Conservation (phyloP, 2,113 vertebrate species). For the Orcinus orca region DNA sequence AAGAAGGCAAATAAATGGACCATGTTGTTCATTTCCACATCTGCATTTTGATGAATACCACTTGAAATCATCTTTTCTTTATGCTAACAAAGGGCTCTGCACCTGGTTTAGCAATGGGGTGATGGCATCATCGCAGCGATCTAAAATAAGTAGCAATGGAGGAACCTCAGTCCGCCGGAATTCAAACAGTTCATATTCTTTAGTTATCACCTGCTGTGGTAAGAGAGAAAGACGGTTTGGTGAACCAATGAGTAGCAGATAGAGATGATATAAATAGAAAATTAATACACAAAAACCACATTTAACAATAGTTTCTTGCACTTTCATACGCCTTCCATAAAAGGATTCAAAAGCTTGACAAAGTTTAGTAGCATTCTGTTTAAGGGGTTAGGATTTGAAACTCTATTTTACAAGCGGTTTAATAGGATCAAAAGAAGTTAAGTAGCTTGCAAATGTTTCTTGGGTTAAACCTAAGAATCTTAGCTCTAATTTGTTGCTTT, state of each 20-base stretch:
- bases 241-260: background rate
- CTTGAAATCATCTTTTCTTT: background rate
- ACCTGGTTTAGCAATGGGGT: conserved; percentile 91
- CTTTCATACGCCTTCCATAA: background rate
- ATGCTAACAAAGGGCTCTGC: background rate
- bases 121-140: conserved; percentile 95
- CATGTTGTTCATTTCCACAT: background rate
- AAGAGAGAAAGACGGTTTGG: background rate
- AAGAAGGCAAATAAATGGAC: background rate
- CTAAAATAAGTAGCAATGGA: conserved; percentile 93
- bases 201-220: conserved; percentile 95
- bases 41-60: background rate
- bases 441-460: conserved; percentile 11
- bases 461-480: conserved; percentile 11
- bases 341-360: conserved; percentile 20
- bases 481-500: conserved; percentile 1
- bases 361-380: background rate
- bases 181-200: conserved; percentile 97
- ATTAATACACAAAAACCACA: background rate
- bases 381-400: conserved; percentile 39
- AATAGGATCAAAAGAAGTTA: background rate
- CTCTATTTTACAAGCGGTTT: background rate
- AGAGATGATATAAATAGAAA: background rate
- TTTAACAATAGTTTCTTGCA: background rate
- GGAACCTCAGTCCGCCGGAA: conserved; percentile 97